Percentiles rank a stretch among this genome's conserved stretches.
These are phyloP conservation scores for Pachyramphus minor DNA, from an alignment of 2,113 vertebrate species.

Conservation along the genomic window DNA sequence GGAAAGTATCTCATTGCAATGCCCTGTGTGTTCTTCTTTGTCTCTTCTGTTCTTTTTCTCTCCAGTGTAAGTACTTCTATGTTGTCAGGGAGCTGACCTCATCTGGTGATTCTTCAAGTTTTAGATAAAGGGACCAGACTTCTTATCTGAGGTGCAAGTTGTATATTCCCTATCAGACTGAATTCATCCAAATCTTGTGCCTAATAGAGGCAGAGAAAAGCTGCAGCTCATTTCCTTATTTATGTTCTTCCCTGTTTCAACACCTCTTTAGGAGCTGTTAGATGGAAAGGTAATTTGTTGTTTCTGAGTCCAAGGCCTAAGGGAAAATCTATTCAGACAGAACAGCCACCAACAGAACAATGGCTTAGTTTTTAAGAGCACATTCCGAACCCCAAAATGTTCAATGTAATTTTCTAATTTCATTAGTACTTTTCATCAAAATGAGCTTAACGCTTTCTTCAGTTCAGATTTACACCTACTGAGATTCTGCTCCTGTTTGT, in stretches of 20 bases:
- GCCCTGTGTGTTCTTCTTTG: neutral
- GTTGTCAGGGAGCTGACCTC: neutral
- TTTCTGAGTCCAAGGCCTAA: neutral
- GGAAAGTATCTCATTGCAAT: neutral
- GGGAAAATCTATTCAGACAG: neutral
- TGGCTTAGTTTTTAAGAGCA: neutral
- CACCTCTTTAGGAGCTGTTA: neutral
- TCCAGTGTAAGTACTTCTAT: neutral
- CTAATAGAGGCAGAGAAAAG: neutral
- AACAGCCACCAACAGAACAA: neutral
- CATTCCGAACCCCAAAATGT: neutral
- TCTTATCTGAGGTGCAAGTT: neutral
- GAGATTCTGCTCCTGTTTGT: neutral
- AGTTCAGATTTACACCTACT: neutral
- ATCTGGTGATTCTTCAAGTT: neutral
- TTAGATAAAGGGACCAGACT: neutral
- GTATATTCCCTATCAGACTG: neutral
- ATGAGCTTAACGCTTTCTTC: neutral
- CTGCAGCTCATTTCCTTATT: conserved; percentile 23
- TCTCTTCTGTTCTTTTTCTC: neutral
- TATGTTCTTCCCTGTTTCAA: neutral
- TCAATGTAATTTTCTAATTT: neutral
- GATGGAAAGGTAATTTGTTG: neutral
- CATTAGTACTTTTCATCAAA: neutral
- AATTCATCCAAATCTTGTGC: neutral